Evolutionary conservation across 2,797 vertebrate species (phyloP).

Genomic region (Lophotriccus pileatus): DNA sequence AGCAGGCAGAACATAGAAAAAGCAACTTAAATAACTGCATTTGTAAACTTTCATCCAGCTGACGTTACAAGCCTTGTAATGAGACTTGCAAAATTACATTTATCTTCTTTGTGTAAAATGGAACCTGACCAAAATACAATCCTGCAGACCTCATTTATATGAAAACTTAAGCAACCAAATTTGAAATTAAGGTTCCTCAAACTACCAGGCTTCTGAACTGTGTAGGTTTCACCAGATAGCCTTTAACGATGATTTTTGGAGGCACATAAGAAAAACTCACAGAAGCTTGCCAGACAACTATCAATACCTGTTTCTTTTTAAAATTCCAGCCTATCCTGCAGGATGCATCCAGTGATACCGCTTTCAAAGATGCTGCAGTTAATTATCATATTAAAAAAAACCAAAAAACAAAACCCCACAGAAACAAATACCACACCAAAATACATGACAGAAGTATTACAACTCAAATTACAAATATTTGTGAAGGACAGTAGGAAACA

Average conservation of each 20-base stretch:
- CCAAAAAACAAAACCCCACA: accelerated
- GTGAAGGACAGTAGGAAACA: neutral
- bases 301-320: neutral
- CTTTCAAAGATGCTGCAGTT: neutral
- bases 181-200: neutral
- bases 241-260: neutral
- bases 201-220: neutral
- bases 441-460: neutral
- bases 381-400: neutral
- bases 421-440: neutral
- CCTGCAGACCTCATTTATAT: neutral
- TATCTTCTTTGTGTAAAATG: neutral
- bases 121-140: neutral
- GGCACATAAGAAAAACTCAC: neutral
- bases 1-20: neutral
- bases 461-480: neutral
- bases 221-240: neutral
- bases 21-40: neutral
- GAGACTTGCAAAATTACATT: neutral
- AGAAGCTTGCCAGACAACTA: neutral
- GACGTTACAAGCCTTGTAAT: neutral
- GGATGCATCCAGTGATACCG: neutral
- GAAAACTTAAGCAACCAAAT: neutral
- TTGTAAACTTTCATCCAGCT: neutral
- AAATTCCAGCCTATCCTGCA: neutral